These are phyloP conservation scores for Acronicta aceris DNA, from an alignment of 2,888 invertebrate species.

Conservation along the genomic window DNA sequence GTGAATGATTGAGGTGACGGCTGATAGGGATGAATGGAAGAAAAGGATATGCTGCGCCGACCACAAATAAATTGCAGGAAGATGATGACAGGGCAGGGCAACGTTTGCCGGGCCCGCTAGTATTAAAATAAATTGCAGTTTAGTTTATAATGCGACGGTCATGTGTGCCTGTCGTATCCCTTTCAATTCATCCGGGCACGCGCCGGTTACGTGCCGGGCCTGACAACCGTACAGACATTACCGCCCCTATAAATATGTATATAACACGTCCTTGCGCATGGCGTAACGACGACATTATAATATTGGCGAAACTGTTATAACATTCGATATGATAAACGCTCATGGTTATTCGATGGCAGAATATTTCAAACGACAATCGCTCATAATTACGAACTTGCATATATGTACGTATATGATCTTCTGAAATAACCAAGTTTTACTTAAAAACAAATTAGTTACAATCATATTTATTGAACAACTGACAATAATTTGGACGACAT, in stretches of 20 bases:
- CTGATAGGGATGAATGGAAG: too few relatives aligned
- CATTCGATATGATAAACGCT: constrained; percentile 65
- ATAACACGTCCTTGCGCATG: constrained; percentile 56
- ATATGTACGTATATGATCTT: too few relatives aligned
- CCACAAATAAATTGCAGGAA: too few relatives aligned
- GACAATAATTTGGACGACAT: too few relatives aligned
- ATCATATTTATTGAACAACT: too few relatives aligned
- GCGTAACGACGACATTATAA: constrained; percentile 68
- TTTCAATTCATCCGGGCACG: constrained; percentile 75
- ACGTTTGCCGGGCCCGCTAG: too few relatives aligned
- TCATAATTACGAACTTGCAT: constrained; percentile 2
- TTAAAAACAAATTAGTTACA: too few relatives aligned
- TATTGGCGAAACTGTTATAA: constrained; percentile 62
- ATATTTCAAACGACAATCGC: constrained; percentile 31
- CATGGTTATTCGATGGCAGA: constrained; percentile 48
- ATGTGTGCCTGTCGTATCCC: constrained; percentile 53
- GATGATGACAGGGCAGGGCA: too few relatives aligned
- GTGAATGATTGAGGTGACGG: too few relatives aligned
- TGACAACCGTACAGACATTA: constrained; percentile 68
- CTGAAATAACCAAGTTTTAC: too few relatives aligned
- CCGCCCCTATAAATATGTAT: constrained; percentile 70
- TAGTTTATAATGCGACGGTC: constrained; percentile 52
- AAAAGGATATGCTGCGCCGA: too few relatives aligned
- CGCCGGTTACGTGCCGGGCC: constrained; percentile 71
- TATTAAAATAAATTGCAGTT: constrained; percentile 50